phyloP scores from a whole-genome alignment of 2,797 vertebrate genomes.

The Chaetophractus vellerosus region DNA sequence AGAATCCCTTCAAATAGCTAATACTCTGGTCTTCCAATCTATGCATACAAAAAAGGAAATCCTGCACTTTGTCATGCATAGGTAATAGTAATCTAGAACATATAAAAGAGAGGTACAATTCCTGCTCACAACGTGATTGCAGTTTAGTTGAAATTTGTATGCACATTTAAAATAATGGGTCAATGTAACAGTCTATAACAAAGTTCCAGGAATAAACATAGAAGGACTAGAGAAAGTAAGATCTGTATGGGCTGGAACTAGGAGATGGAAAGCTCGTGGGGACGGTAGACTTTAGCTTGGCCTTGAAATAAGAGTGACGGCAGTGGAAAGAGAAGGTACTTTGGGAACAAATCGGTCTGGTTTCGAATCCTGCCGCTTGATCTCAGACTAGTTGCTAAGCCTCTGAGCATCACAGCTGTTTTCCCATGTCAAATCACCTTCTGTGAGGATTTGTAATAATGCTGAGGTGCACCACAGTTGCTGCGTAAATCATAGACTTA shows the following conservation, averaged over 20 bases:
- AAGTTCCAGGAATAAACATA: neutral
- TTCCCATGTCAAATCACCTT: neutral
- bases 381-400: neutral
- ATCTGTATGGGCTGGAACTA: accelerated
- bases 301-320: neutral
- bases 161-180: neutral
- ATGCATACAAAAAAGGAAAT: neutral
- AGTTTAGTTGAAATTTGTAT: neutral
- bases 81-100: neutral
- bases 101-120: neutral
- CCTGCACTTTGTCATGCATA: neutral
- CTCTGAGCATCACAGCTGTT: neutral
- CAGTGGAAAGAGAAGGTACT: neutral
- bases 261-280: neutral
- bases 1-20: neutral
- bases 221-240: neutral
- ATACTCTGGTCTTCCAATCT: neutral
- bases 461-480: neutral
- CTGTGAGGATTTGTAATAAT: too few relatives aligned
- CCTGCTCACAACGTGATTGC: neutral
- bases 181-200: neutral
- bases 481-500: neutral
- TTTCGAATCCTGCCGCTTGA: constrained; percentile 12
- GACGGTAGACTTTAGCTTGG: neutral
- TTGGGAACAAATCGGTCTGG: neutral